Percentiles rank a stretch among this genome's conserved stretches.
Evolutionary conservation across 1,140 invertebrate genomes (phyloP).

Genomic region (Trachymyrmex septentrionalis): DNA sequence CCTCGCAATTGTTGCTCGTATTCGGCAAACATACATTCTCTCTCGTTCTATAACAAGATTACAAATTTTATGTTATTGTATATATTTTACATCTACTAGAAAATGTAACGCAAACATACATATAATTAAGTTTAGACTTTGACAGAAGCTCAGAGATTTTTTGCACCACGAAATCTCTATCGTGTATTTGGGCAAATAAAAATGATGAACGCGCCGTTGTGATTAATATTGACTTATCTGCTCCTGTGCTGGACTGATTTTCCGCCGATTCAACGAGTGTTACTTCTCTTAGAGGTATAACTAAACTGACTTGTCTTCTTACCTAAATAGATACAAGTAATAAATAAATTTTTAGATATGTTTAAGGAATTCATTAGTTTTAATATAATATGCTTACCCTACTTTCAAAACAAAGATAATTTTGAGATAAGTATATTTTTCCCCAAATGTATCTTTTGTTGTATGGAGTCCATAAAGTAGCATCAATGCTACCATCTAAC

Average conservation of each 20-base stretch:
- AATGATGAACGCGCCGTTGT: slow-evolving; percentile 94
- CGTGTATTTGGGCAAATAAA: slow-evolving; percentile 95
- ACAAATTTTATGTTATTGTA: not conserved
- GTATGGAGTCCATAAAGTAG: slow-evolving; percentile 97
- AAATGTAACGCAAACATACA: slow-evolving; percentile 63
- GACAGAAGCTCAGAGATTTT: slow-evolving; percentile 96
- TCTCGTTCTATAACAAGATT: slow-evolving; percentile 21
- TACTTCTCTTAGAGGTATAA: slow-evolving; percentile 95
- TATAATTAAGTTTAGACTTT: slow-evolving; percentile 82
- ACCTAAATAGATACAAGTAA: slow-evolving; percentile 88
- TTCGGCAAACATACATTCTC: slow-evolving; percentile 39
- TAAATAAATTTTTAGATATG: slow-evolving; percentile 1
- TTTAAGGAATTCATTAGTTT: not conserved
- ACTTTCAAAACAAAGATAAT: slow-evolving; percentile 98
- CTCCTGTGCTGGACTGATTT: slow-evolving; percentile 88
- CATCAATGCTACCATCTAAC: slow-evolving; percentile 96
- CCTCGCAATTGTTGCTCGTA: slow-evolving; percentile 25
- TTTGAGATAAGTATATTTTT: slow-evolving; percentile 96
- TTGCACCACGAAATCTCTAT: slow-evolving; percentile 95
- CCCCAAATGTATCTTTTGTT: slow-evolving; percentile 96
- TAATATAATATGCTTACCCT: slow-evolving; percentile 89
- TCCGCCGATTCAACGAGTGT: slow-evolving; percentile 91
- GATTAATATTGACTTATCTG: slow-evolving; percentile 95
- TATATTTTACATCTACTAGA: not conserved
- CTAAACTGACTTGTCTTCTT: slow-evolving; percentile 93